Conservation (phyloP, 2,113 vertebrate genomes). For the Raphicerus campestris region DNA sequence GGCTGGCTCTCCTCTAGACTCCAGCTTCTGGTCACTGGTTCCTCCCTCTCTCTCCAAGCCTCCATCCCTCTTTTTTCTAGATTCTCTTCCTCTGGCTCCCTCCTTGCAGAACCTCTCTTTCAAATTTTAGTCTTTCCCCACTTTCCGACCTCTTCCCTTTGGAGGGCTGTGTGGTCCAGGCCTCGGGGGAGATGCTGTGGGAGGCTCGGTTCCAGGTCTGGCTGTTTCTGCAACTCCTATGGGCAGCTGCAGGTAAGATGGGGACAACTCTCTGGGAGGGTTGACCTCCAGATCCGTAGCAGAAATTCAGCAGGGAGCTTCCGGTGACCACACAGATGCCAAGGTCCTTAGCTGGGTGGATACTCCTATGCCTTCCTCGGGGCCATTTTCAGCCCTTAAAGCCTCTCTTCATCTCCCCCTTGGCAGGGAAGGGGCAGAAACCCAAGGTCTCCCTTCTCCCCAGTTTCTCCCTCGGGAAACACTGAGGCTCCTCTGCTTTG, state of each 20-base stretch:
- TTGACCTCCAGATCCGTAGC: background rate
- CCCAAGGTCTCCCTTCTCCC: background rate
- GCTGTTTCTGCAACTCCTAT: constrained; percentile 50
- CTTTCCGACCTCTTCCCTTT: background rate
- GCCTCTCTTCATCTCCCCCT: background rate
- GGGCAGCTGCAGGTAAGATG: constrained; percentile 65
- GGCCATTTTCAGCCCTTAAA: background rate
- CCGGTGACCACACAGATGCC: background rate
- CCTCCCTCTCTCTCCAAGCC: background rate
- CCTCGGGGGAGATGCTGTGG: constrained; percentile 57
- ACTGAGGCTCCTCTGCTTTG: background rate
- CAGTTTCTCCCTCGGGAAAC: background rate
- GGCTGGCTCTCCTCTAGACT: background rate
- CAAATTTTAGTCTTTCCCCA: background rate
- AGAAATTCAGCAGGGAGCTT: background rate
- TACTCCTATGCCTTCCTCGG: background rate
- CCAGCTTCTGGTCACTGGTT: background rate
- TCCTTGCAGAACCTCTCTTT: background rate
- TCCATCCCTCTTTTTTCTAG: background rate
- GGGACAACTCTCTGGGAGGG: background rate
- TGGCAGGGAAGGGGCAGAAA: background rate
- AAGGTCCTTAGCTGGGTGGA: background rate
- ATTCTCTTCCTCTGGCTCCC: background rate
- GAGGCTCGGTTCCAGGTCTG: background rate
- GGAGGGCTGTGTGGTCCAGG: background rate